Base-by-base conservation (phyloP, 2,888 invertebrate species). In the Lepas anatifera region DNA sequence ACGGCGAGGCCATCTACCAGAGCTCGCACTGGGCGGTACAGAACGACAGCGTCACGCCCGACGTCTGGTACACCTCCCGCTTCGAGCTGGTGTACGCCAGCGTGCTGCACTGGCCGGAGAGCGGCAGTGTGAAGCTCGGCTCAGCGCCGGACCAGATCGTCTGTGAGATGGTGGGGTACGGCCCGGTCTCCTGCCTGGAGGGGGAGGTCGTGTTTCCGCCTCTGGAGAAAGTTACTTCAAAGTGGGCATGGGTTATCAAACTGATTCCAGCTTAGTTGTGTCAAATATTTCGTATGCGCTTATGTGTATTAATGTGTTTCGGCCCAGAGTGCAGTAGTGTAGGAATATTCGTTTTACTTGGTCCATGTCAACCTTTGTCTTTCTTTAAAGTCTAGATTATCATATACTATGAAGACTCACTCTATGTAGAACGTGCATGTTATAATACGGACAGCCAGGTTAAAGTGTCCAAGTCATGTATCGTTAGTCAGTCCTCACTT, bases 1-100 rank as follows among this genome's bases (percentile, higher is more conserved):
- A 95, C 76, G 94, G 94, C 0, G 90, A 92, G 77, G 92, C 92
- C 0, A 68, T 71, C 48, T 69, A 71, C 52, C 41, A n/a, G 10
- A 32, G 52, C 11, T 13, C 13, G 3, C 73, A 69, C 13, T 66
- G 69, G 69, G 78, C 77, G 1, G 81, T 83, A 71, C 95, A 95
- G 80, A 94, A 93, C 76, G 95, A 92, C 77, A 87, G 90, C 0
- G 68, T 85, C n/a, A 85, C 85, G 1, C 77, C 84, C 0, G 80
- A 83, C 71, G 70, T 71, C 22, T 70, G 67, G 73, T 75, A 75
- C 68, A 74, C 73, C 39, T 52, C 43, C 13, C 69, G 63, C 25
- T 71, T 37, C 7, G 58, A 67, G 10, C 43, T 35, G 16, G 75
- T 74, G 8, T 75, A 71, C 52, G 75, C 71, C 50, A 73, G 72